These are phyloP conservation scores for Drosophila rufa DNA, from an alignment of 1,140 invertebrate species.

Conservation along the genomic window DNA sequence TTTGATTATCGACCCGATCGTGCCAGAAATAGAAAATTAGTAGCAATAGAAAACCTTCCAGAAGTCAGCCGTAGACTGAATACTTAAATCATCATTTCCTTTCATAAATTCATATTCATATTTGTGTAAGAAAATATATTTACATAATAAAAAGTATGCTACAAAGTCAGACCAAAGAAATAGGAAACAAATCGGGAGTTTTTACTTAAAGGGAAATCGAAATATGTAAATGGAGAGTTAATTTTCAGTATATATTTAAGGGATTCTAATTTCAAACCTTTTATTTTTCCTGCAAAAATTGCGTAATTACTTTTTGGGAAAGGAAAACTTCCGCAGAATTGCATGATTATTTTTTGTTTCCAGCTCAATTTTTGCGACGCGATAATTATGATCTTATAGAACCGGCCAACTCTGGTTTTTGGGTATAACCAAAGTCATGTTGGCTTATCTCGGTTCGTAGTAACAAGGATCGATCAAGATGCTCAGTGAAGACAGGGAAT, in stretches of 20 bases:
- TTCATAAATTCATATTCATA: background rate
- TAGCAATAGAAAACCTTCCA: slow-evolving; percentile 2
- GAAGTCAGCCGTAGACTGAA: slow-evolving; percentile 10
- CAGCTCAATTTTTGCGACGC: background rate
- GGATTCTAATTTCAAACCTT: background rate
- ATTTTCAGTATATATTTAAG: no score
- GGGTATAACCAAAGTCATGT: slow-evolving; percentile 61
- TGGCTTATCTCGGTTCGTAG: slow-evolving; percentile 43
- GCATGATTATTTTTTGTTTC: background rate
- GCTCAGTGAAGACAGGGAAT: slow-evolving; percentile 54
- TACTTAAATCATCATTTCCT: slow-evolving; percentile 9
- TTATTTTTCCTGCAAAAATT: background rate
- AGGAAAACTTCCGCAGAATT: background rate
- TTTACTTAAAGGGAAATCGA: background rate
- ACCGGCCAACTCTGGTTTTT: slow-evolving; percentile 3
- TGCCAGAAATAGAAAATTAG: slow-evolving; percentile 32
- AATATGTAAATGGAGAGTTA: background rate
- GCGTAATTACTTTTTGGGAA: slow-evolving; percentile 8
- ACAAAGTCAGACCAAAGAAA: no score
- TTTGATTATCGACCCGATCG: slow-evolving; percentile 39
- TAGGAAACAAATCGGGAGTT: background rate
- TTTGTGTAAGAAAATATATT: background rate
- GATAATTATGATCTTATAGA: slow-evolving; percentile 48
- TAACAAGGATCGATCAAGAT: slow-evolving; percentile 48
- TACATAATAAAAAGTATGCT: background rate